Percentiles rank a stretch among this genome's conserved stretches.
These are phyloP conservation scores for Nymphicus hollandicus DNA, from an alignment of 2,113 vertebrate species.

Conservation along the genomic window DNA sequence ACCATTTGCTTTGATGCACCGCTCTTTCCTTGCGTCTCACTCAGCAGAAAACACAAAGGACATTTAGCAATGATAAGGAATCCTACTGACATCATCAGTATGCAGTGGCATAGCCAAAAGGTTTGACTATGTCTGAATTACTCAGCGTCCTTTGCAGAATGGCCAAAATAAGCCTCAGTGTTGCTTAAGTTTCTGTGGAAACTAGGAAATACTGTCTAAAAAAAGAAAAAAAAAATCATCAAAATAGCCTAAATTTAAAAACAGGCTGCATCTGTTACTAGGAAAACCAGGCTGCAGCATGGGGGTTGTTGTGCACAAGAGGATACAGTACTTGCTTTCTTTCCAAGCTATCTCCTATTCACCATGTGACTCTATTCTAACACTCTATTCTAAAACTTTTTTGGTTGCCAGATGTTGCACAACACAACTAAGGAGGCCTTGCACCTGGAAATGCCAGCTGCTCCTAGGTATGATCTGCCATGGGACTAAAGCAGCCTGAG, in stretches of 20 bases:
- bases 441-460: background rate
- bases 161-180: background rate
- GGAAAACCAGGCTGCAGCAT: background rate
- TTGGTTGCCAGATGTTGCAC: background rate
- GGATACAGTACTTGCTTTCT: slow-evolving; percentile 5
- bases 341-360: background rate
- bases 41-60: background rate
- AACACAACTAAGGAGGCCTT: background rate
- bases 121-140: background rate
- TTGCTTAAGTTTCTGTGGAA: background rate
- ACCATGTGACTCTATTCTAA: background rate
- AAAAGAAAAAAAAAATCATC: background rate
- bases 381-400: background rate
- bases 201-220: background rate
- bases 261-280: background rate
- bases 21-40: background rate
- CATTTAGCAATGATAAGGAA: background rate
- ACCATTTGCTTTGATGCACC: background rate
- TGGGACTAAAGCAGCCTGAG: background rate
- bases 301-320: background rate
- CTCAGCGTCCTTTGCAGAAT: background rate
- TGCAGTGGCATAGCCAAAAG: background rate
- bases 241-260: background rate
- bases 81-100: background rate
- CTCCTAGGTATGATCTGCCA: background rate